These are phyloP conservation scores for Smutsia temminckii DNA, from an alignment of 2,797 vertebrate genomes.

Conservation along the genomic window DNA sequence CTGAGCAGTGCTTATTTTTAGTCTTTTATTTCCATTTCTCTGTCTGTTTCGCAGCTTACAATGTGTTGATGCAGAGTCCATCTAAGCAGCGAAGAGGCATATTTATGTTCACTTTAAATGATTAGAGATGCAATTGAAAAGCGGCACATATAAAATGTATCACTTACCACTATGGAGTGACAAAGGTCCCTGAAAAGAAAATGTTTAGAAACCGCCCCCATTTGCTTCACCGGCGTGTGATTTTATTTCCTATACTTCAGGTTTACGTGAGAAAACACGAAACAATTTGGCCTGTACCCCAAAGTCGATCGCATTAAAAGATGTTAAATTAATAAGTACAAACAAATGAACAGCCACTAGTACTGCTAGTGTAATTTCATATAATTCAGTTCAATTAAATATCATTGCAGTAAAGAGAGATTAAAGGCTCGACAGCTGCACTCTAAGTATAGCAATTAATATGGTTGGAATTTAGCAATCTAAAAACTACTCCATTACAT, in stretches of 20 bases:
- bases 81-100: not conserved
- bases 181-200: not conserved
- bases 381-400: constrained; percentile 69
- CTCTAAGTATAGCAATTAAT: constrained; percentile 68
- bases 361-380: constrained; percentile 54
- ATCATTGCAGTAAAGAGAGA: constrained; percentile 50
- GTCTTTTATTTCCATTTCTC: not conserved
- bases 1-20: not conserved
- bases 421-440: constrained; percentile 51
- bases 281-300: not conserved
- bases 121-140: not conserved
- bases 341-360: constrained; percentile 50
- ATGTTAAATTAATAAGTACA: constrained; percentile 9
- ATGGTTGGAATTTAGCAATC: constrained; percentile 35
- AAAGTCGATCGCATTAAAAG: constrained; percentile 1
- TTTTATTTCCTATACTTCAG: constrained; percentile 37
- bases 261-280: constrained; percentile 6
- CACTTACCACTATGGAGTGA: not conserved
- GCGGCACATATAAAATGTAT: not conserved
- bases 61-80: not conserved
- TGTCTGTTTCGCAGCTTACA: not conserved
- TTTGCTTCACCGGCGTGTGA: not conserved
- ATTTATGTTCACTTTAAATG: not conserved
- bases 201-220: not conserved
- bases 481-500: constrained; percentile 10